Evolutionary conservation across 1,140 invertebrate genomes (phyloP).

Genomic region (Drosophila jambulina): DNA sequence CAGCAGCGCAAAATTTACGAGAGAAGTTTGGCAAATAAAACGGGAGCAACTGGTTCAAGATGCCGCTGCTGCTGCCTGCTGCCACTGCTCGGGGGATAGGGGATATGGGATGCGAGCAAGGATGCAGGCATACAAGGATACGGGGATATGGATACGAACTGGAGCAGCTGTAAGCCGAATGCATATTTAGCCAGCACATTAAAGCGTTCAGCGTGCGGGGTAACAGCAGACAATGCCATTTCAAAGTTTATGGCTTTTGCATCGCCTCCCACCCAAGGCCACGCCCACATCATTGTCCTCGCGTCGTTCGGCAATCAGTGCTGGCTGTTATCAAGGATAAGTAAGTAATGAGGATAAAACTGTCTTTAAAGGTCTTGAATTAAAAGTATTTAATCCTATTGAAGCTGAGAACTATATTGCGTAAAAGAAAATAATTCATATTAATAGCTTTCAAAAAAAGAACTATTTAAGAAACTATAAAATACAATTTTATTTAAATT

Average conservation of each 20-base stretch:
- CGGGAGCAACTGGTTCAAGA: constrained; percentile 52
- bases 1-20: constrained; percentile 39
- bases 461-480: background rate
- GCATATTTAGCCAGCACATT: constrained; percentile 70
- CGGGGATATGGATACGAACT: constrained; percentile 43
- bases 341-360: background rate
- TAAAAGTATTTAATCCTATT: background rate
- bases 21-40: constrained; percentile 51
- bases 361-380: background rate
- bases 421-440: background rate
- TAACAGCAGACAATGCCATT: constrained; percentile 61
- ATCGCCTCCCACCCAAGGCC: constrained; percentile 24
- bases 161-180: constrained; percentile 64
- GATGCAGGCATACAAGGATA: constrained; percentile 6
- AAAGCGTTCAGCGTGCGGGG: constrained; percentile 54
- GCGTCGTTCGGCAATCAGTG: constrained; percentile 13
- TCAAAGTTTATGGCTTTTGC: constrained; percentile 68
- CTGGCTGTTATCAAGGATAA: constrained; percentile 2
- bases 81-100: background rate
- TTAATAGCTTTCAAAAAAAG: too few species aligned
- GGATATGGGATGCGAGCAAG: background rate
- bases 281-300: constrained; percentile 30
- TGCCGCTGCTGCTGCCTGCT: constrained; percentile 1
- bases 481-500: too few species aligned
- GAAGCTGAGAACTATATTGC: too few species aligned